phyloP scores from a whole-genome alignment of 2,888 invertebrate species.

The Cepaea hortensis region DNA sequence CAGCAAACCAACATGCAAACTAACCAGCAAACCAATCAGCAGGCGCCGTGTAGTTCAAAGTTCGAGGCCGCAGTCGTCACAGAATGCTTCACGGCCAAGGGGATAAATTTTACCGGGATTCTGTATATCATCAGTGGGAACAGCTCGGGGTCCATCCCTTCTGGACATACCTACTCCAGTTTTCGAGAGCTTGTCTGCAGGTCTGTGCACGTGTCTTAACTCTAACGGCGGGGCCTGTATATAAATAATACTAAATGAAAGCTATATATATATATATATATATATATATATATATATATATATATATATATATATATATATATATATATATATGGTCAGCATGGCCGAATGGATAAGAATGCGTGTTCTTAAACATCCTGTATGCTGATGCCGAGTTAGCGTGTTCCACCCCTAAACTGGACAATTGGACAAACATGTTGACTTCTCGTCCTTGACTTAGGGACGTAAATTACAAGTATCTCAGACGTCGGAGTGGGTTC shows the following conservation, averaged over 20 bases:
- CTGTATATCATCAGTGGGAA: constrained; percentile 50
- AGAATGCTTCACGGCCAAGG: constrained; percentile 44
- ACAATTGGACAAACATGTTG: too few species aligned
- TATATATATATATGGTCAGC: not conserved
- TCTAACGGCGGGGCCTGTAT: not conserved
- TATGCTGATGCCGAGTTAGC: too few species aligned
- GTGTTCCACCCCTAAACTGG: too few species aligned
- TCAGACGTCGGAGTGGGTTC: too few species aligned
- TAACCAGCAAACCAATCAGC: not conserved
- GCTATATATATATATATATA: not conserved
- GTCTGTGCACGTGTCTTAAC: constrained; percentile 6
- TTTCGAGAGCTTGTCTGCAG: constrained; percentile 46
- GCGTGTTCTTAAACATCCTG: too few species aligned
- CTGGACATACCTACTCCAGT: constrained; percentile 29
- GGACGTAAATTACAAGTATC: too few species aligned
- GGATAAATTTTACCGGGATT: constrained; percentile 50
- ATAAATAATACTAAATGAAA: not conserved
- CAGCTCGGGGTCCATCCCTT: constrained; percentile 46
- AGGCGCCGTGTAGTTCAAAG: constrained; percentile 27
- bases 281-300: not conserved
- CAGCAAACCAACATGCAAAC: too few species aligned
- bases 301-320: not conserved
- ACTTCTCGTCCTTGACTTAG: too few species aligned
- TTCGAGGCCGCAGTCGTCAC: constrained; percentile 46
- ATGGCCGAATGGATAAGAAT: not conserved